These are phyloP conservation scores for Hypocryptadius cinnamomeus DNA, from an alignment of 2,113 vertebrate species.

Conservation along the genomic window DNA sequence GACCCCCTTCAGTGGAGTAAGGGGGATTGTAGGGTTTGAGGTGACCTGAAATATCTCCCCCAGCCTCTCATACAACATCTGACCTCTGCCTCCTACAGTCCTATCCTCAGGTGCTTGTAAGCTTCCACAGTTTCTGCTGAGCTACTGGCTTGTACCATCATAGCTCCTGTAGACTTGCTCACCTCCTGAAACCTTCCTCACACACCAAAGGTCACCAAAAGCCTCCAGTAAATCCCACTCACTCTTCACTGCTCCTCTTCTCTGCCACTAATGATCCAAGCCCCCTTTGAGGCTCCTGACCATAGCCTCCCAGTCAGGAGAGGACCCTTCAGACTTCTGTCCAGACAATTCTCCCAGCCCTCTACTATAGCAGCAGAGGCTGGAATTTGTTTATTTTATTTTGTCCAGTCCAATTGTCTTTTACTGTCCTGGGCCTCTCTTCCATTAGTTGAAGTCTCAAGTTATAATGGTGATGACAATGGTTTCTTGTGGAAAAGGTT, in stretches of 20 bases:
- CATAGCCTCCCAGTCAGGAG: neutral
- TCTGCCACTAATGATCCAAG: neutral
- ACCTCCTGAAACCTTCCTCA: neutral
- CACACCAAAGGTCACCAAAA: neutral
- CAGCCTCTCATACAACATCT: neutral
- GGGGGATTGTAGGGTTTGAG: neutral
- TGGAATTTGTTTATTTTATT: neutral
- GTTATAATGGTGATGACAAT: neutral
- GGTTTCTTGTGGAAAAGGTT: neutral
- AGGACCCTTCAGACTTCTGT: neutral
- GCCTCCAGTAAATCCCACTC: neutral
- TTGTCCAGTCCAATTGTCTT: neutral
- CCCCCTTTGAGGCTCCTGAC: neutral
- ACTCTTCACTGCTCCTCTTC: neutral
- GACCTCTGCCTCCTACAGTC: neutral
- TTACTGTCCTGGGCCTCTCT: neutral
- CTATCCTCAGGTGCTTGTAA: neutral
- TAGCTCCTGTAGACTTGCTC: neutral
- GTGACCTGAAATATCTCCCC: neutral
- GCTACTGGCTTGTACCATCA: neutral
- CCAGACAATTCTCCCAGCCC: neutral
- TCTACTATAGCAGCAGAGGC: neutral
- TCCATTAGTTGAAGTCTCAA: neutral
- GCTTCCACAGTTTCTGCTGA: neutral
- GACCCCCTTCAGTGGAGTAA: neutral